Evolutionary conservation across 2,797 vertebrate genomes (phyloP).

Genomic region (Carduelis carduelis): DNA sequence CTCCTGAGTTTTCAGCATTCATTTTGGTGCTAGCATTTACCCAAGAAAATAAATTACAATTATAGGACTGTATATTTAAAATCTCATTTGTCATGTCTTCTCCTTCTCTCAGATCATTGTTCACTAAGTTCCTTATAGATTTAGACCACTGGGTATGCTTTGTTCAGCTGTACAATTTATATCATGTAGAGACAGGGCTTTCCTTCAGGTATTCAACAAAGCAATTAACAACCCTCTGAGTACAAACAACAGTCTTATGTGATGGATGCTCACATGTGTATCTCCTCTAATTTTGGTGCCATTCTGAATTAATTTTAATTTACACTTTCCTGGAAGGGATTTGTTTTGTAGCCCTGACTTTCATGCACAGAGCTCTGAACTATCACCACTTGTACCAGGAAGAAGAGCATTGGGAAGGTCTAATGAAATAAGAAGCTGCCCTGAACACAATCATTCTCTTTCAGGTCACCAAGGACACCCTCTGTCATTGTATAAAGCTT

Average conservation of each 20-base stretch:
- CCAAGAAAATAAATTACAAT: not conserved
- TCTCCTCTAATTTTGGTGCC: not conserved
- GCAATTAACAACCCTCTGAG: slow-evolving; percentile 5
- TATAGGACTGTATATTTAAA: not conserved
- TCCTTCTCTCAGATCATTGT: not conserved
- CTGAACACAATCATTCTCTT: not conserved
- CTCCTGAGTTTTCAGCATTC: not conserved
- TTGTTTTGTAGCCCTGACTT: not conserved
- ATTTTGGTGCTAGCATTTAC: not conserved
- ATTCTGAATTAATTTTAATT: not conserved
- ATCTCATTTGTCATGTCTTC: not conserved
- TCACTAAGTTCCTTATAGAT: not conserved
- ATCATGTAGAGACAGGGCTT: not conserved
- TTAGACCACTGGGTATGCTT: not conserved
- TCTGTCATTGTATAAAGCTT: not conserved
- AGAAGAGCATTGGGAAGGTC: not conserved
- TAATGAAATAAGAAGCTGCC: not conserved
- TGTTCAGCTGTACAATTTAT: slow-evolving; percentile 19
- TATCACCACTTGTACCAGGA: not conserved
- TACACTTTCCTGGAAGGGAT: not conserved
- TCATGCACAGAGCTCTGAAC: not conserved
- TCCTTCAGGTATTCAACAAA: slow-evolving; percentile 28
- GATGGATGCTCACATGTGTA: not conserved
- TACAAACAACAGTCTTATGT: not conserved
- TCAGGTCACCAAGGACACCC: not conserved